These are phyloP conservation scores for Melieria picta DNA, from an alignment of 2,888 invertebrate species.

Conservation along the genomic window DNA sequence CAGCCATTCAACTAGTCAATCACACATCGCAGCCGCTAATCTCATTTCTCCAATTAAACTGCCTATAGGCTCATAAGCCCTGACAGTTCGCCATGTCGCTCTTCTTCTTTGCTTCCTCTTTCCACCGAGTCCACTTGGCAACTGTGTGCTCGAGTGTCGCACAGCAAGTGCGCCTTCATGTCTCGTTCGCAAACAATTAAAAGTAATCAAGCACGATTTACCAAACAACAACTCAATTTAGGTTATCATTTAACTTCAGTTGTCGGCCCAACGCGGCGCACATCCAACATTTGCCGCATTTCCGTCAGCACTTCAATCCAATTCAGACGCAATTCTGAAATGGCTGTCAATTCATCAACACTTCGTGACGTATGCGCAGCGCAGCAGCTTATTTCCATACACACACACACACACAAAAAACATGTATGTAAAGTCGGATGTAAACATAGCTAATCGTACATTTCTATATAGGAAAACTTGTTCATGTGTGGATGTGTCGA, in stretches of 20 bases:
- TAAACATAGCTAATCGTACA: not conserved
- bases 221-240: conserved; percentile 5
- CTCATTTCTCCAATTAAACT: no score
- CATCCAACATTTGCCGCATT: conserved; percentile 46
- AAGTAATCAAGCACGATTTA: not conserved
- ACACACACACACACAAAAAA: no score
- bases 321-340: conserved; percentile 44
- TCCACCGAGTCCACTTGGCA: no score
- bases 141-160: no score
- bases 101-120: no score
- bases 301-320: conserved; percentile 55
- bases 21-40: no score
- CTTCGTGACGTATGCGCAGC: conserved; percentile 6
- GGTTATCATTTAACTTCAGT: conserved; percentile 49
- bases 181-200: not conserved
- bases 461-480: not conserved
- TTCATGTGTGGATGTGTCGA: no score
- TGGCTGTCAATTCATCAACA: conserved; percentile 57
- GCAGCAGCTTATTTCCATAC: no score
- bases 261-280: conserved; percentile 42
- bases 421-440: conserved; percentile 12
- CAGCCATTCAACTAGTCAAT: no score
- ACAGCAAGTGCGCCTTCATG: no score
- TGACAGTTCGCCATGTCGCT: no score
- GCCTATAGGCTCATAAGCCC: no score